Percentiles rank a stretch among this genome's conserved stretches.
These are phyloP conservation scores for Megamerina dolium DNA, from an alignment of 2,888 invertebrate genomes.

Conservation along the genomic window DNA sequence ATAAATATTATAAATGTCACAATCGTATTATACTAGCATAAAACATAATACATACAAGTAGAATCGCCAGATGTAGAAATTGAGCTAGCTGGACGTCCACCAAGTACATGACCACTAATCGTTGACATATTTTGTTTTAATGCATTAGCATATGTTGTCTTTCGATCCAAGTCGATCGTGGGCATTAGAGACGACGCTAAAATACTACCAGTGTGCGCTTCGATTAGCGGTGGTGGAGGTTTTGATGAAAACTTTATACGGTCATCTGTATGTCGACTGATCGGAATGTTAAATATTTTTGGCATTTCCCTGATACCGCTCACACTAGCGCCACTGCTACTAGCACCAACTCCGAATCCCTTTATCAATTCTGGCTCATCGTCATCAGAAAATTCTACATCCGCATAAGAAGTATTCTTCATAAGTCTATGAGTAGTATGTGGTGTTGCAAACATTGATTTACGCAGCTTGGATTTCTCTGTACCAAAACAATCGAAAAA, in stretches of 20 bases:
- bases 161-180: conserved; percentile 21
- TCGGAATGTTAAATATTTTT: conserved; percentile 28
- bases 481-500: no score
- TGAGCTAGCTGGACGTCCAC: conserved; percentile 18
- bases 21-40: no score
- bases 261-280: conserved; percentile 19
- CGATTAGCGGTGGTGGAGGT: conserved; percentile 31
- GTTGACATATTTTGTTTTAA: conserved; percentile 14
- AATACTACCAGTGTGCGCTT: conserved; percentile 28
- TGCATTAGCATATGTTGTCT: conserved; percentile 20
- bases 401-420: conserved; percentile 25
- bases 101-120: conserved; percentile 14
- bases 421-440: conserved; percentile 26
- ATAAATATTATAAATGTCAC: neutral
- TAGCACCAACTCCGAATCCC: conserved; percentile 13
- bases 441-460: conserved; percentile 35
- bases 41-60: conserved; percentile 12
- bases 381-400: conserved; percentile 42
- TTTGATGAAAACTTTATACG: conserved; percentile 9
- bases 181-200: conserved; percentile 26
- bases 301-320: conserved; percentile 11
- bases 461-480: conserved; percentile 27
- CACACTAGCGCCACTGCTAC: conserved; percentile 13
- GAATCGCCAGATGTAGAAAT: conserved; percentile 20
- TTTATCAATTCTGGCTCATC: conserved; percentile 30